Percentiles rank a stretch among this genome's conserved stretches.
phyloP scores from a whole-genome alignment of 2,888 invertebrate genomes.

The Mesorhabditis sp. region DNA sequence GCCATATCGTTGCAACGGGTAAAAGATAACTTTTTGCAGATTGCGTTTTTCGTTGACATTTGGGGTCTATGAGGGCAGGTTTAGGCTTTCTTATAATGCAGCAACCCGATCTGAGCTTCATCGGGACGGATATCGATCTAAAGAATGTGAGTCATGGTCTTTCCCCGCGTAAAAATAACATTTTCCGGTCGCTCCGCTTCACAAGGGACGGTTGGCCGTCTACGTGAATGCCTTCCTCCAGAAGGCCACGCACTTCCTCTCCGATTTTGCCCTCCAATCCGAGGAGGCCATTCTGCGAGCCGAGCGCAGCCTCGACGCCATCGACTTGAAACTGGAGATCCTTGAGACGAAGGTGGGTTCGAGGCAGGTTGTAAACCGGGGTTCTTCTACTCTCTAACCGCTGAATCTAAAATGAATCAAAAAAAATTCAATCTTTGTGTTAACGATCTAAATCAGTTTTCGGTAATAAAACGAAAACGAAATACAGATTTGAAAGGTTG shows the following conservation, averaged over 20 bases:
- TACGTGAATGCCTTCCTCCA: constrained; percentile 4
- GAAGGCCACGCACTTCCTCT: not conserved
- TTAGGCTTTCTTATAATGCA: not conserved
- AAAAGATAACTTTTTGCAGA: not conserved
- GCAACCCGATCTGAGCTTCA: constrained; percentile 5
- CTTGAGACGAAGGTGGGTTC: not conserved
- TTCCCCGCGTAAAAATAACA: not conserved
- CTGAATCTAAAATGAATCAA: too few relatives aligned
- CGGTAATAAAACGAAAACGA: too few relatives aligned
- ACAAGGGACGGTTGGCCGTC: not conserved
- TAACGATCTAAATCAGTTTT: too few relatives aligned
- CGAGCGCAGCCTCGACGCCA: not conserved
- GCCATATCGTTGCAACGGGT: too few relatives aligned
- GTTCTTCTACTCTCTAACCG: too few relatives aligned
- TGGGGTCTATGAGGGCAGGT: not conserved
- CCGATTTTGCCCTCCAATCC: not conserved
- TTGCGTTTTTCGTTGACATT: not conserved
- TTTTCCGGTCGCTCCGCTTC: not conserved
- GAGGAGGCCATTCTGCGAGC: not conserved
- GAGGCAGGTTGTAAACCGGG: too few relatives aligned
- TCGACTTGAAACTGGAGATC: not conserved
- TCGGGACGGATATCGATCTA: constrained; percentile 4
- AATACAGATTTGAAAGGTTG: too few relatives aligned
- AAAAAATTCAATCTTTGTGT: too few relatives aligned
- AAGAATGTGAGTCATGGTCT: not conserved